phyloP scores from a whole-genome alignment of 1,140 invertebrate species.

The Drosophila equinoxialis region DNA sequence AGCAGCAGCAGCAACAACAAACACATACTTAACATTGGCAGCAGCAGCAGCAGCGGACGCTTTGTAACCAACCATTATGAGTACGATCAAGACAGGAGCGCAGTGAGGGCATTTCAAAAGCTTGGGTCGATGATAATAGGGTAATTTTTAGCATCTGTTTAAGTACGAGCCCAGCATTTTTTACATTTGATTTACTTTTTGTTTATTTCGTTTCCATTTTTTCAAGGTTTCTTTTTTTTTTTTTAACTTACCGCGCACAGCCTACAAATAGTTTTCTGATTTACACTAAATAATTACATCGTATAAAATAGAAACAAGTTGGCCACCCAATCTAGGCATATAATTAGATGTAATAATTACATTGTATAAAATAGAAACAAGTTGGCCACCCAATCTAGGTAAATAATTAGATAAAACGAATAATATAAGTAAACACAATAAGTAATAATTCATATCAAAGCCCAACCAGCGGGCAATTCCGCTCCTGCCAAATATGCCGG shows the following conservation, averaged over 20 bases:
- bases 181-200: background rate
- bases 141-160: too few species aligned
- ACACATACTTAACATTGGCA: slow-evolving; percentile 39
- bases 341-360: background rate
- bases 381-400: background rate
- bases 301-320: slow-evolving; percentile 12
- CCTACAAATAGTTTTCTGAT: slow-evolving; percentile 15
- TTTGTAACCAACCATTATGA: slow-evolving; percentile 3
- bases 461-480: slow-evolving; percentile 13
- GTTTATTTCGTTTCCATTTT: too few species aligned
- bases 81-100: slow-evolving; percentile 9
- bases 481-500: slow-evolving; percentile 38
- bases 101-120: background rate
- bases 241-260: slow-evolving; percentile 30
- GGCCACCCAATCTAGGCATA: background rate
- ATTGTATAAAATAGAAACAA: slow-evolving; percentile 13
- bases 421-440: slow-evolving; percentile 15
- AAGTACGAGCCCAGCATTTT: slow-evolving; percentile 3
- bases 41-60: slow-evolving; percentile 29
- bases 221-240: background rate
- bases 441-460: slow-evolving; percentile 13
- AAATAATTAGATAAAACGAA: slow-evolving; percentile 6
- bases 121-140: background rate
- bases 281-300: slow-evolving; percentile 13
- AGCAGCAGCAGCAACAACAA: slow-evolving; percentile 38